Percentiles rank a stretch among this genome's conserved stretches.
Evolutionary conservation across 2,113 vertebrate genomes (phyloP).

Genomic region (Struthidea cinerea): DNA sequence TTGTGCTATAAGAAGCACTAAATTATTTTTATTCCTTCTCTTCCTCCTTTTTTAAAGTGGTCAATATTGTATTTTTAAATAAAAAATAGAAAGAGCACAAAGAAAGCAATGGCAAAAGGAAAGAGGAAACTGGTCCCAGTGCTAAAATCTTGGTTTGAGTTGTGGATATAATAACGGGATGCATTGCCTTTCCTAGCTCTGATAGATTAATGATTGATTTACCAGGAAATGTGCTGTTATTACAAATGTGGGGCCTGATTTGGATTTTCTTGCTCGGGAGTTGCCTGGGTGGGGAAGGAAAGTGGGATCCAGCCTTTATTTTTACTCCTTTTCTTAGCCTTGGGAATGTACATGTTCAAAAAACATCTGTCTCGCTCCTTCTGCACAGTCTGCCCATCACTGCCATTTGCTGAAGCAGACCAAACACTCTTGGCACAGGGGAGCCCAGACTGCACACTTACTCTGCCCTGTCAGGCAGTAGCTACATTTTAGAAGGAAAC

Average conservation of each 20-base stretch:
- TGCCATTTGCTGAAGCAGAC: not conserved
- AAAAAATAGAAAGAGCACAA: not conserved
- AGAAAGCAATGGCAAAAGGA: not conserved
- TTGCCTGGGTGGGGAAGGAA: slow-evolving; percentile 38
- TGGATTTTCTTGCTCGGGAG: slow-evolving; percentile 21
- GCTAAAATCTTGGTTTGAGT: not conserved
- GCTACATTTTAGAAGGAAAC: slow-evolving; percentile 62
- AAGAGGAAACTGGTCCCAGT: not conserved
- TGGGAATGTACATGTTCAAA: not conserved
- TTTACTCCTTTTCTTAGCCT: not conserved
- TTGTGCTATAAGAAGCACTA: not conserved
- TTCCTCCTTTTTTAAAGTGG: not conserved
- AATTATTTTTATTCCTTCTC: not conserved
- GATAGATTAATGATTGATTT: slow-evolving; percentile 9
- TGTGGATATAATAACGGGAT: not conserved
- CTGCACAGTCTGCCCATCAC: not conserved
- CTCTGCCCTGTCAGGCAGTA: slow-evolving; percentile 44
- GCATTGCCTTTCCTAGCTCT: not conserved
- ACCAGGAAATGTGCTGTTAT: slow-evolving; percentile 39
- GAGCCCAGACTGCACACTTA: slow-evolving; percentile 10
- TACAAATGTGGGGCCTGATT: slow-evolving; percentile 13
- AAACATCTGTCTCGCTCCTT: not conserved
- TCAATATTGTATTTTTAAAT: not conserved
- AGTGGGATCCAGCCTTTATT: not conserved
- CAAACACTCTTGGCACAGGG: not conserved